phyloP scores from a whole-genome alignment of 2,113 vertebrate genomes.

The Caloenas nicobarica region DNA sequence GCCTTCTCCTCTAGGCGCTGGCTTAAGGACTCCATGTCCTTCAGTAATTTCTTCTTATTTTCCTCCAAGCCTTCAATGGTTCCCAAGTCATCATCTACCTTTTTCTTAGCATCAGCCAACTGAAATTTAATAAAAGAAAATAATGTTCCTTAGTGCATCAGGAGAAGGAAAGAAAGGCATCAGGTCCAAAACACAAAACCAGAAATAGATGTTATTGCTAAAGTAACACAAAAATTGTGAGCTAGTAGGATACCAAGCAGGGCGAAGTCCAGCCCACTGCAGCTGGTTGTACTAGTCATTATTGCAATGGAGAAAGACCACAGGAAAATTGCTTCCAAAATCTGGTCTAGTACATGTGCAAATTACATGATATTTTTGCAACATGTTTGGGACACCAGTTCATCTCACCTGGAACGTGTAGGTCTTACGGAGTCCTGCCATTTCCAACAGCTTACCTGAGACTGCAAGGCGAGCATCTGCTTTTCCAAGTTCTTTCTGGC shows the following conservation, averaged over 20 bases:
- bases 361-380: accelerated
- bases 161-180: neutral
- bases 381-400: neutral
- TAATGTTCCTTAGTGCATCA: neutral
- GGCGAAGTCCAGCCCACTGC: neutral
- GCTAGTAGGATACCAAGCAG: neutral
- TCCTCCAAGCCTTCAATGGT: constrained; percentile 92
- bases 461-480: constrained; percentile 86
- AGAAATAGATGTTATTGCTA: neutral
- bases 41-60: constrained; percentile 88
- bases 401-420: accelerated
- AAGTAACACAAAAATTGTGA: neutral
- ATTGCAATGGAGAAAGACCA: neutral
- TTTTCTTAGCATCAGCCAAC: constrained; percentile 92
- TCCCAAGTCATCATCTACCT: constrained; percentile 92
- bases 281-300: neutral
- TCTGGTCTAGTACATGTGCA: accelerated
- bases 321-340: neutral
- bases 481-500: constrained; percentile 91
- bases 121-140: constrained; percentile 32
- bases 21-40: constrained; percentile 87
- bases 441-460: constrained; percentile 79
- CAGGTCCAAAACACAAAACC: too few relatives aligned
- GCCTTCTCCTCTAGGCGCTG: constrained; percentile 94
- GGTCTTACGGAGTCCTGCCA: neutral